Conservation (phyloP, 2,888 invertebrate species). For the Athetis lepigone region DNA sequence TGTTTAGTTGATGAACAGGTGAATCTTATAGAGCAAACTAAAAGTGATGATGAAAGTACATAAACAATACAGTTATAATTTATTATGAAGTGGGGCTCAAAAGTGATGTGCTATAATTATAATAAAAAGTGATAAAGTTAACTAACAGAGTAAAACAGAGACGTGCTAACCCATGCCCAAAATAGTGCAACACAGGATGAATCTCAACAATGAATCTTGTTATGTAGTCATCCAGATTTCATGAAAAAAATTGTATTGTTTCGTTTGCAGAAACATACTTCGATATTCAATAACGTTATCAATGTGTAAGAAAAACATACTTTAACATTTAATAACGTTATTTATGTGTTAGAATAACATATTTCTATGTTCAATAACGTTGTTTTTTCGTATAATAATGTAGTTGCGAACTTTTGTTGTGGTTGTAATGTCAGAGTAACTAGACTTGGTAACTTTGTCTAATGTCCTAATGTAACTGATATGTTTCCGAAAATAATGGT, state of each 20-base stretch:
- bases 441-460: conserved; percentile 1
- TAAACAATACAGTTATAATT: conserved; percentile 8
- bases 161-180: neutral
- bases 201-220: neutral
- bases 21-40: neutral
- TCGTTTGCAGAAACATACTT: no score
- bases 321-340: conserved; percentile 18
- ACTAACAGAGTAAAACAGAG: neutral
- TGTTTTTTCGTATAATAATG: no score
- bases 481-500: conserved; percentile 14
- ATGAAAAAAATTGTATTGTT: no score
- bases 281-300: conserved; percentile 22
- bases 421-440: conserved; percentile 32
- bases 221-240: conserved; percentile 17
- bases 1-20: neutral
- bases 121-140: conserved; percentile 4
- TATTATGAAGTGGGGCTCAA: neutral
- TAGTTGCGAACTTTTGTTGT: no score
- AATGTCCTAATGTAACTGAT: conserved; percentile 24
- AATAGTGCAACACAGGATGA: neutral
- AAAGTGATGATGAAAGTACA: neutral
- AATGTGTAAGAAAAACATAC: conserved; percentile 25
- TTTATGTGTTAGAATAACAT: no score
- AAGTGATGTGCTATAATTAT: conserved; percentile 12
- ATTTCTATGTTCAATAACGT: no score